phyloP scores from a whole-genome alignment of 2,888 invertebrate species.

The Folsomia manolachei region DNA sequence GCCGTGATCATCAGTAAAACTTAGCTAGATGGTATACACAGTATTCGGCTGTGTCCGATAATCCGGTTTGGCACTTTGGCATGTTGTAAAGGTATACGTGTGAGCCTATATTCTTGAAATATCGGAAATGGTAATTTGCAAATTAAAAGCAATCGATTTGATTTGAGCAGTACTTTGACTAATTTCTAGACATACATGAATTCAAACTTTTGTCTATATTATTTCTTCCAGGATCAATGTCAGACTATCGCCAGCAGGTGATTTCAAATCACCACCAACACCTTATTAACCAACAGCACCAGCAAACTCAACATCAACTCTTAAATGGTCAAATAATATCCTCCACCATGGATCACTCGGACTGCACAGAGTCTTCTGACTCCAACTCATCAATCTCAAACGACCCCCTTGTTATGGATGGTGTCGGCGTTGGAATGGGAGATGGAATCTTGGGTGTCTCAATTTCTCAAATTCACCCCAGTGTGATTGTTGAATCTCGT shows the following conservation, averaged over 20 bases:
- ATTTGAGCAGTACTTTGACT: no score
- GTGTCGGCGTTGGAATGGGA: not conserved
- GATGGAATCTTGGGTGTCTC: not conserved
- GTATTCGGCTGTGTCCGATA: no score
- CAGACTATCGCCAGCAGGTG: constrained; percentile 3
- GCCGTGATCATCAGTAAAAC: no score
- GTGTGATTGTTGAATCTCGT: constrained; percentile 41
- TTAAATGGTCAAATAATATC: not conserved
- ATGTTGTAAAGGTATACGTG: no score
- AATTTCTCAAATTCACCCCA: constrained; percentile 32
- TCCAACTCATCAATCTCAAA: constrained; percentile 24
- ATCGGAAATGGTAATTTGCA: no score
- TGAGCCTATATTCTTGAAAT: no score
- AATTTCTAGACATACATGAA: no score
- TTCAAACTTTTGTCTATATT: no score
- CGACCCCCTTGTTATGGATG: not conserved
- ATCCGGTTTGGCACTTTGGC: no score
- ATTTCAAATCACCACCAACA: not conserved
- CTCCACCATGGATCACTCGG: constrained; percentile 29
- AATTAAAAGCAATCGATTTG: no score
- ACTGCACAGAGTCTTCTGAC: constrained; percentile 30
- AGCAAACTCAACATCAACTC: constrained; percentile 2
- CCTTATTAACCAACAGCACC: constrained; percentile 4
- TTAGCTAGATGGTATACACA: no score
- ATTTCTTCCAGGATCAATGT: no score